phyloP scores from a whole-genome alignment of 1,140 invertebrate genomes.

The Zaprionus nigranus region DNA sequence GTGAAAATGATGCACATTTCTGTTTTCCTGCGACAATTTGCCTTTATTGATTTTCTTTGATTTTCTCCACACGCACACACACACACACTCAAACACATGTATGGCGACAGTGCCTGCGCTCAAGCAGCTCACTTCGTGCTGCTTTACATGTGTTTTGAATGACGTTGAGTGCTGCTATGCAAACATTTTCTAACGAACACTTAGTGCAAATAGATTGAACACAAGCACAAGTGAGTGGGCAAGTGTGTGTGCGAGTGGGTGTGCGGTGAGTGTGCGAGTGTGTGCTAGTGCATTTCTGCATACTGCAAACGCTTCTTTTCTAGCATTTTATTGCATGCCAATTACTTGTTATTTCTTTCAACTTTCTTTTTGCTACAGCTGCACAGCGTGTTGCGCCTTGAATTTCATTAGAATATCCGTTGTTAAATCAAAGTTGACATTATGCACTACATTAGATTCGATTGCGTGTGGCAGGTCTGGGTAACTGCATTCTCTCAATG shows the following conservation, averaged over 20 bases:
- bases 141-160: slow-evolving; percentile 81
- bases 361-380: slow-evolving; percentile 37
- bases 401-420: slow-evolving; percentile 70
- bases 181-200: slow-evolving; percentile 83
- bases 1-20: slow-evolving; percentile 83
- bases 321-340: slow-evolving; percentile 68
- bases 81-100: slow-evolving; percentile 25
- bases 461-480: slow-evolving; percentile 2
- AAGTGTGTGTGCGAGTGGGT: slow-evolving; percentile 28
- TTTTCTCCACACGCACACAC: slow-evolving; percentile 53
- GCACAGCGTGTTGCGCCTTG: slow-evolving; percentile 52
- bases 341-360: slow-evolving; percentile 74
- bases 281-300: slow-evolving; percentile 8
- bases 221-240: slow-evolving; percentile 34
- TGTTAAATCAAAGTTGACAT: slow-evolving; percentile 53
- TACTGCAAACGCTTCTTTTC: slow-evolving; percentile 34
- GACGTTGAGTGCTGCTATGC: slow-evolving; percentile 81
- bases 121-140: slow-evolving; percentile 51
- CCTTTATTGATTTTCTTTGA: slow-evolving; percentile 82
- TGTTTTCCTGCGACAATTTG: slow-evolving; percentile 80
- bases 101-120: slow-evolving; percentile 31
- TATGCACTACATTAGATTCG: slow-evolving; percentile 43
- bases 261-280: not conserved
- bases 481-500: slow-evolving; percentile 16
- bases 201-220: slow-evolving; percentile 80